Evolutionary conservation across 2,113 vertebrate genomes (phyloP), one percentile per base, ranked within the genome.

Genomic region (Embiotoca jacksoni): DNA sequence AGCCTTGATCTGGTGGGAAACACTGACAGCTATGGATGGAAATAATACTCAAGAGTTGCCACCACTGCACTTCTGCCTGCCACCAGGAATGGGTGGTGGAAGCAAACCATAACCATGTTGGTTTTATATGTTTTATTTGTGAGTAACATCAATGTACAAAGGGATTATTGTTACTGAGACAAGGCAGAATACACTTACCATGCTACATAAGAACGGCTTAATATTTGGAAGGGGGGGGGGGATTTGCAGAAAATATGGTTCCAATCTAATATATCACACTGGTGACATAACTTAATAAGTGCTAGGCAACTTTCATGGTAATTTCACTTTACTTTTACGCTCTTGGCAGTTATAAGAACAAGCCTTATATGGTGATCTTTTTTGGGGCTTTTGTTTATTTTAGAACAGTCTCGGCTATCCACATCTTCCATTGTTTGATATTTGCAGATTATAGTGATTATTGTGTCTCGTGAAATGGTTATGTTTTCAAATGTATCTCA

Each of bases 1-100:
- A 89, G 81, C 72, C 85, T 85, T 92, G 85, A 93, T 93, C 90
- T 86, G 85, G 76, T 83, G 82, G 81, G 81, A 82, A 85, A 85
- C 46, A 81, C 78, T 87, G 89, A 91, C 88, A 86, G 81, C 72
- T 85, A 68, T 60, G 56, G 77, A 85, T 92, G 80, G 84, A 90
- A 93, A 89, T 87, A 85, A 91, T 75, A 88, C 75, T 86, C 87
- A 59, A 64, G 72, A 78, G 71, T 78, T 90, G 81, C 82, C 60
- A 14, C 70, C 60, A 68, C 63, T 77, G 67, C 83, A 83, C 53
- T 71, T 75, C 67, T 59, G 13, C 50, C 46, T 41, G 63, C 72
- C 47, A 52, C 7, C 0, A 11, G 59, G 54, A 82, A 35, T 33
- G 65, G 41, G 71, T 54, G 63, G 71, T 44, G 81, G 30, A 59